phyloP scores from a whole-genome alignment of 2,888 invertebrate species.

The Orthonevra nobilis region DNA sequence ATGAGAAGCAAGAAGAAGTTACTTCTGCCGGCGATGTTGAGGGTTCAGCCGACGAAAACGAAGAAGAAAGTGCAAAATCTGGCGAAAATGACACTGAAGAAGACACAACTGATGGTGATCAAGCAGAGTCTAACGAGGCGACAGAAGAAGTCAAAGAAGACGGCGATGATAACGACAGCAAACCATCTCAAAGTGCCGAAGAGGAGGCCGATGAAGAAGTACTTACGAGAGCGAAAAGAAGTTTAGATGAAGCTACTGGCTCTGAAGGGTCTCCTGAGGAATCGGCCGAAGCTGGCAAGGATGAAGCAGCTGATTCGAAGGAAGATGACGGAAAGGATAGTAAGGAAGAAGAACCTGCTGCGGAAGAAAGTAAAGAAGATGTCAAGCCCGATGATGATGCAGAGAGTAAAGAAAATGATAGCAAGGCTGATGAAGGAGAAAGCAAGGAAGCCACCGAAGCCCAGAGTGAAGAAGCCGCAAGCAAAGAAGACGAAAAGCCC shows the following conservation, averaged over 20 bases:
- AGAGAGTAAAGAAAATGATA: conserved; percentile 76
- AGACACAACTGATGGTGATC: conserved; percentile 72
- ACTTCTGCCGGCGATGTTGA: conserved; percentile 78
- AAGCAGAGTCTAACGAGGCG: conserved; percentile 63
- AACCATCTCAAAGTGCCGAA: conserved; percentile 77
- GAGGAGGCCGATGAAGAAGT: conserved; percentile 69
- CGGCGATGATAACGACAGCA: conserved; percentile 65
- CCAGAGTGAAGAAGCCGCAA: conserved; percentile 70
- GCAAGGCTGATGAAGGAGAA: conserved; percentile 78
- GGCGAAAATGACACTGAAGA: conserved; percentile 80
- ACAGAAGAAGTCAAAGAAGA: conserved; percentile 74
- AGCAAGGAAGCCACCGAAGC: conserved; percentile 71
- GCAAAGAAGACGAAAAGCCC: conserved; percentile 58
- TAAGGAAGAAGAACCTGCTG: conserved; percentile 75
- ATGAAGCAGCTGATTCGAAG: conserved; percentile 75
- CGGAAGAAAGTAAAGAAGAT: conserved; percentile 61
- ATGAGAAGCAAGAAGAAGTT: conserved; percentile 76
- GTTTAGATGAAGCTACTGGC: conserved; percentile 76
- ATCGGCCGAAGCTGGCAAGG: conserved; percentile 77
- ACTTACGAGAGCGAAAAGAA: conserved; percentile 71
- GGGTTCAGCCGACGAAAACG: conserved; percentile 77
- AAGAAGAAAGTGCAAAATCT: conserved; percentile 72
- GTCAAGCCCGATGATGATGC: conserved; percentile 73
- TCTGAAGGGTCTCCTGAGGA: conserved; percentile 77
- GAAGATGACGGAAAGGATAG: conserved; percentile 73